Evolutionary conservation across 2,797 vertebrate genomes (phyloP).

Genomic region (Sebastes jordani): DNA sequence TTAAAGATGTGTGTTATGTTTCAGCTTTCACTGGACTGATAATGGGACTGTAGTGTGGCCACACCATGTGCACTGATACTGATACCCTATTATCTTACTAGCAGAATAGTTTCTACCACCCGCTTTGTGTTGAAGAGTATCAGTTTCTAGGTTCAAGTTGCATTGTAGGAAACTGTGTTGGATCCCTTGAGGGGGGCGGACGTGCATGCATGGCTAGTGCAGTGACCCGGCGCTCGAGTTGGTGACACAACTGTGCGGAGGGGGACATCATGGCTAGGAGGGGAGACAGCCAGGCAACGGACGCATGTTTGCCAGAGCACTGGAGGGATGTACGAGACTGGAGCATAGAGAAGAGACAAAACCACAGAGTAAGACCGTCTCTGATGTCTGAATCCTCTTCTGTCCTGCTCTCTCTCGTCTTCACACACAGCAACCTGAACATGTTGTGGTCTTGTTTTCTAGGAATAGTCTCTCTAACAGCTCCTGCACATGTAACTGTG

Average conservation of each 20-base stretch:
- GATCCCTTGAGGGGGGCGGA: conserved; percentile 28
- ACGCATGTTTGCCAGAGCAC: conserved; percentile 45
- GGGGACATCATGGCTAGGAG: conserved; percentile 36
- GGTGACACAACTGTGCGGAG: not conserved
- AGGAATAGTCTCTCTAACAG: conserved; percentile 3
- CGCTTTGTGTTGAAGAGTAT: conserved; percentile 12
- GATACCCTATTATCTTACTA: not conserved
- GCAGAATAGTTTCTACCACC: not conserved
- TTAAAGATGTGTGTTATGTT: not conserved
- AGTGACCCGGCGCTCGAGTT: not conserved
- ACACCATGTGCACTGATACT: not conserved
- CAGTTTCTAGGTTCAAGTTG: conserved; percentile 41
- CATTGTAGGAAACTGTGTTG: conserved; percentile 18
- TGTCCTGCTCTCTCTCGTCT: not conserved
- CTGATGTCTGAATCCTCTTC: conserved; percentile 3
- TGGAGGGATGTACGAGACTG: conserved; percentile 63
- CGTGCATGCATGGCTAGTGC: not conserved
- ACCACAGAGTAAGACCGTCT: conserved; percentile 41
- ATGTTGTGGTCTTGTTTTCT: conserved; percentile 6
- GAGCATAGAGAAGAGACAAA: conserved; percentile 72
- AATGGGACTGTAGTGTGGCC: not conserved
- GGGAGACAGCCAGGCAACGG: conserved; percentile 9
- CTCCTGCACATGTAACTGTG: not conserved
- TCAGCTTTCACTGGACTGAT: not conserved
- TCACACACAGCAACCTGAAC: not conserved